Percentiles rank a stretch among this genome's conserved stretches.
Evolutionary conservation across 2,888 invertebrate genomes (phyloP).

Genomic region (Stratiomys singularior): DNA sequence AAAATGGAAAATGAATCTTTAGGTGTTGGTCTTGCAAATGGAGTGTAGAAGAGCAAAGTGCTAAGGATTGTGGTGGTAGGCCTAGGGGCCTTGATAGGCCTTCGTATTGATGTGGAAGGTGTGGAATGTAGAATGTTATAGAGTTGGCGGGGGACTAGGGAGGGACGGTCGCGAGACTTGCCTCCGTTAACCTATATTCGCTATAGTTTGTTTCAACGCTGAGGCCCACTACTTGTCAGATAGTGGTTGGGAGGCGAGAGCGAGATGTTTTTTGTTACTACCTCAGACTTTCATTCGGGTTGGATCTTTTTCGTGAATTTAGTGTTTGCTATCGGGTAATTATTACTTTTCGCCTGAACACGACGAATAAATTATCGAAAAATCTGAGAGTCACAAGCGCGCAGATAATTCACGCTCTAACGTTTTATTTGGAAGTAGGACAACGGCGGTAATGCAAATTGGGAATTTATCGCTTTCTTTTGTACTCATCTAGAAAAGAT

Average conservation of each 20-base stretch:
- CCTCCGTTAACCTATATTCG: conserved; percentile 44
- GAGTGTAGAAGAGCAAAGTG: background rate
- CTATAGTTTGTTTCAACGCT: conserved; percentile 34
- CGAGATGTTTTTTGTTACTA: conserved; percentile 17
- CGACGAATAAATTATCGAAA: background rate
- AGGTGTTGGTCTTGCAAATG: conserved; percentile 33
- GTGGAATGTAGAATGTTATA: conserved; percentile 4
- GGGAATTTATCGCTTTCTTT: conserved; percentile 26
- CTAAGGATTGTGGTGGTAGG: background rate
- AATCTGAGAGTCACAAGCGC: background rate
- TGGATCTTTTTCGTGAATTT: background rate
- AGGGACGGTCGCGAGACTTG: conserved; percentile 8
- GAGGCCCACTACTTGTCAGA: conserved; percentile 17
- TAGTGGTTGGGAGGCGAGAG: conserved; percentile 23
- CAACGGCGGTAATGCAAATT: conserved; percentile 25
- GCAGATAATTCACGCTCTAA: background rate
- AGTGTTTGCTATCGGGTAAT: conserved; percentile 6
- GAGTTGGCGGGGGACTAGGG: background rate
- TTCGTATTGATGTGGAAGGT: background rate
- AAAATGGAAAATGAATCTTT: background rate
- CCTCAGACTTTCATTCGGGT: conserved; percentile 20
- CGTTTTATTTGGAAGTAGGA: conserved; percentile 35
- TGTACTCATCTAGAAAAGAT: background rate
- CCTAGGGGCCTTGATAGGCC: conserved; percentile 4
- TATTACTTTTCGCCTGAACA: background rate